phyloP scores from a whole-genome alignment of 2,113 vertebrate genomes.

The Orientallactaga bullata region DNA sequence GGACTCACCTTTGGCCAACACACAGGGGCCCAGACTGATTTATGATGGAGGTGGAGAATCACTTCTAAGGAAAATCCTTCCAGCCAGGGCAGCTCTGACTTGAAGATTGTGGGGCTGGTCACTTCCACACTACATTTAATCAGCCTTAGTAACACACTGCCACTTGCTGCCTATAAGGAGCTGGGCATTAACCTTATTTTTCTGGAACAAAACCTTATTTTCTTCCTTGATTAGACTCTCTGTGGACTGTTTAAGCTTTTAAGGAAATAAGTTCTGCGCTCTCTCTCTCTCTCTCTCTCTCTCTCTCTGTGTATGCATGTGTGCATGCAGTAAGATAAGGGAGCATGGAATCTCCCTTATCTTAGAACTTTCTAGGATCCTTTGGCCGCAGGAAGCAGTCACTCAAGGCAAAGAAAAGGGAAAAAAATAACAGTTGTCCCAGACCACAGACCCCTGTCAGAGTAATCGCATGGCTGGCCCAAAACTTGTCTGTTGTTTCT shows the following conservation, averaged over 20 bases:
- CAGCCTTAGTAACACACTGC: neutral
- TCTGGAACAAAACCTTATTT: conserved; percentile 26
- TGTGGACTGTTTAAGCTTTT: neutral
- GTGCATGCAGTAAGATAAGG: neutral
- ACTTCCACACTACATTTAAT: neutral
- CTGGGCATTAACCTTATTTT: conserved; percentile 10
- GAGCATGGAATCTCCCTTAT: too few relatives aligned
- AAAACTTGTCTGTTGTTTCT: neutral
- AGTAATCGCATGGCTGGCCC: neutral
- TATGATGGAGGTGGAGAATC: neutral
- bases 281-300: too few relatives aligned
- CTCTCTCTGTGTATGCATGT: neutral
- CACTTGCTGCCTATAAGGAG: neutral
- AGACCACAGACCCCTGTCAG: too few relatives aligned
- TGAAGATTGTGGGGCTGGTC: neutral
- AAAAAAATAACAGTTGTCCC: neutral
- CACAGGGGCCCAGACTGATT: neutral
- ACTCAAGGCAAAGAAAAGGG: neutral
- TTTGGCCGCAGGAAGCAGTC: neutral
- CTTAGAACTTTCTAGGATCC: neutral
- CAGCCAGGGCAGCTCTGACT: neutral
- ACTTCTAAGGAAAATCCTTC: neutral
- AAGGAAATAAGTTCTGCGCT: neutral
- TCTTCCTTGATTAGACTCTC: conserved; percentile 36
- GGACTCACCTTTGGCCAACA: neutral